phyloP scores from a whole-genome alignment of 2,113 vertebrate genomes.

The Probosciger aterrimus region DNA sequence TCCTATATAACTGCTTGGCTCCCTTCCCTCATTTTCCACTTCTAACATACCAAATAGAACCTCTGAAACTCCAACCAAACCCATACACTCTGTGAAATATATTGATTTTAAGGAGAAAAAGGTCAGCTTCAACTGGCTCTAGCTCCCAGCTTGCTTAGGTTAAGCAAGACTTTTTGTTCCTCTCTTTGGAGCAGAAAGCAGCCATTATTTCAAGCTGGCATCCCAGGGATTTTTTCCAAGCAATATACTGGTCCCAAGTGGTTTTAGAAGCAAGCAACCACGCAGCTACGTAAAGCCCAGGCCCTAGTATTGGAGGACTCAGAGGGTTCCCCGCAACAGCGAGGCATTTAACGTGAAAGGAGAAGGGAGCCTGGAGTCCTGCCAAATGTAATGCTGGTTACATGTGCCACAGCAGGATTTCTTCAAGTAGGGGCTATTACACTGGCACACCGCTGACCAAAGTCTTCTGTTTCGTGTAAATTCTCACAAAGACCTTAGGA shows the following conservation, averaged over 20 bases:
- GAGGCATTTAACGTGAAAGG: neutral
- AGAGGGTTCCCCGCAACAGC: neutral
- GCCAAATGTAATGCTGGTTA: neutral
- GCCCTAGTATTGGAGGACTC: neutral
- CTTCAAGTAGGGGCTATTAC: slow-evolving; percentile 31
- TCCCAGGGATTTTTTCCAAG: neutral
- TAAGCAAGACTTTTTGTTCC: neutral
- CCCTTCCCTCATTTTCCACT: neutral
- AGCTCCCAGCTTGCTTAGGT: neutral
- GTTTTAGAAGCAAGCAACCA: neutral
- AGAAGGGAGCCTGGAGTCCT: neutral
- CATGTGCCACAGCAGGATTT: neutral
- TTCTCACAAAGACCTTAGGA: slow-evolving; percentile 32
- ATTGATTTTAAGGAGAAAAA: neutral
- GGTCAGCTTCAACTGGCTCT: neutral
- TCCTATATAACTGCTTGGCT: neutral
- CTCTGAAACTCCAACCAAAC: neutral
- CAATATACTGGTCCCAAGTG: neutral
- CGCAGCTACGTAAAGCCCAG: neutral
- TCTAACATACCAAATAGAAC: neutral
- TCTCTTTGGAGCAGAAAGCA: neutral
- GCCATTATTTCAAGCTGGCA: neutral
- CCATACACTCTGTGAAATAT: neutral
- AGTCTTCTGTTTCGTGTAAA: slow-evolving; percentile 27
- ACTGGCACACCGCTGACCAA: slow-evolving; percentile 22